Evolutionary conservation across 2,797 vertebrate genomes (phyloP), one percentile per base, ranked within the genome.

Genomic region (Eulemur mongoz): DNA sequence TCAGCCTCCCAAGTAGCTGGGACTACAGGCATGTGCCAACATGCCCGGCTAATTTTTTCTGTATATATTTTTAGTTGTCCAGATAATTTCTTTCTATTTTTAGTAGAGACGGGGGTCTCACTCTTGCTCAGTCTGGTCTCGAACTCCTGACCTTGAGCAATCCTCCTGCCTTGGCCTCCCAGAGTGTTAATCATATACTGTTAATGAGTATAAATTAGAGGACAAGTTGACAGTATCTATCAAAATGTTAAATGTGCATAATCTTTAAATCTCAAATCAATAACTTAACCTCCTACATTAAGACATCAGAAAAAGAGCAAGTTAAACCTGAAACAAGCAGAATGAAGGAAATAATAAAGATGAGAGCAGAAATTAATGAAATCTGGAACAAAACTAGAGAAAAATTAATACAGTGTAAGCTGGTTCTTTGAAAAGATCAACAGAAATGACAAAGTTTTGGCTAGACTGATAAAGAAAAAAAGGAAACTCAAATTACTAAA

Each of bases 351-450:
- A 69, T 59, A 93, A 80, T 52, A 45, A 82, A 81, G 92, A 89
- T 81, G 23, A 89, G 72, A 93, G 63, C 25, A 92, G 76, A 84
- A 93, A 50, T 78, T 72, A 70, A 93, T 84, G 38, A 84, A 89
- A 70, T 5, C 78, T 43, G 52, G 45, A 75, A 35, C 40, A 87
- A 67, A 95, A n/a, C 81, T 7, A 88, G 48, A 88, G 40, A 92
- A 86, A 73, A 70, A 78, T 54, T 23, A 7, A 67, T n/a, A 40
- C 87, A 82, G 25, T 40, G 54, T 82, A 83, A 92, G 20, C 75
- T 43, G 65, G 61, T 69, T 88, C 76, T 81, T 88, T 32, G 40
- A 88, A 81, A 91, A 84, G 70, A 87, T 82, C 12, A 59, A 75
- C 27, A 95, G 61, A 70, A 70, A 92, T 65, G 57, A 59, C 70